Base-by-base conservation (phyloP, 2,888 invertebrate species). In the Tethea ocularis region DNA sequence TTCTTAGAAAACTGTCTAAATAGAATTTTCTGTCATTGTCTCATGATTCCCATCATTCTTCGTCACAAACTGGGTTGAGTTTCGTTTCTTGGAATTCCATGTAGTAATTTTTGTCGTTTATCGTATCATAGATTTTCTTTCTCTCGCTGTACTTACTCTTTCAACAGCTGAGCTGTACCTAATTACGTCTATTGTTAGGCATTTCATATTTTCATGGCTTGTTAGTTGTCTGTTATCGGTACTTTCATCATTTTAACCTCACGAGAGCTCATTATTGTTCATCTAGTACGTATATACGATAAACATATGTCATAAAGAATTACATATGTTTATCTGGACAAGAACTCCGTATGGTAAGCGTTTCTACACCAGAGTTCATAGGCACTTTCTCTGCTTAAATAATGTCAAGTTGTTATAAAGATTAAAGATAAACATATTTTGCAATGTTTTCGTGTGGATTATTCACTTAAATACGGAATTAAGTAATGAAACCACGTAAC, bases 241-340 rank as follows among this genome's bases (percentile, higher is more conserved):
- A 75, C 78, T 81, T 80, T 81, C 80, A 81, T 81, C 81, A 68
- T 58, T 26, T 61, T 73, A 72, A 78, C 79, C 79, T 74, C 73
- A 66, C 68, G 66, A 66, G 59, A 64, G 64, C 66, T 72, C 68
- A 69, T 74, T 74, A 72, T 61, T 4, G 55, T 52, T 57, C 4
- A 26, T 38, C 63, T 56, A 63, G 62, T 68, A 63, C 70, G 63
- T 58, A 61, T 65, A 64, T 58, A 62, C 67, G 62, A 66, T 59
- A 62, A 64, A 62, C 61, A 60, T 60, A 62, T n/a, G n/a, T n/a
- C 46, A 46, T 26, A 6, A 7, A 6, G 5, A 6, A 26, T 68
- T 61, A 65, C 62, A 60, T 61, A 63, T 62, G 63, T 65, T 72
- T 68, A 69, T 71, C 71, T 69, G 63, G 61, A 56, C 66, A 71